These are phyloP conservation scores for Drepana arcuata DNA, from an alignment of 1,140 invertebrate species.

Conservation along the genomic window DNA sequence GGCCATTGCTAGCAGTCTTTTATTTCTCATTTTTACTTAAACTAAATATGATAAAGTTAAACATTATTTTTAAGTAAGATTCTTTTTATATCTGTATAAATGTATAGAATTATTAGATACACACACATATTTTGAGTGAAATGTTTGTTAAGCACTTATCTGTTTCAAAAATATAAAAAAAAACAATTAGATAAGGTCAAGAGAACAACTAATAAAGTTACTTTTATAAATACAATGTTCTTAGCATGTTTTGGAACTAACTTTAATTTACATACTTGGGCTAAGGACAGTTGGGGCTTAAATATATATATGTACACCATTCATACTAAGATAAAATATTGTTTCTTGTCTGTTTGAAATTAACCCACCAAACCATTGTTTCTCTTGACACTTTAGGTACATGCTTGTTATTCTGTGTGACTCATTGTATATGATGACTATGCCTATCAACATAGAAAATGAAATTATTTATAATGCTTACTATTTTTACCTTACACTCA, in stretches of 20 bases:
- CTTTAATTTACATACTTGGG: not conserved
- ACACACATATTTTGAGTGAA: conserved; percentile 27
- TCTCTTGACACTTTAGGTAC: no score
- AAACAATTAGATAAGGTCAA: not conserved
- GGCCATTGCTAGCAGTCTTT: conserved; percentile 40
- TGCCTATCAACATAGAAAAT: no score
- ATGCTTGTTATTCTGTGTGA: no score
- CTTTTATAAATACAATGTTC: not conserved
- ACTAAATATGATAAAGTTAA: conserved; percentile 46
- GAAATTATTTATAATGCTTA: no score
- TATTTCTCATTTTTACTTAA: conserved; percentile 55
- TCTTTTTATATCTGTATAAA: conserved; percentile 58
- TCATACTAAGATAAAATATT: no score
- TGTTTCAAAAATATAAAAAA: conserved; percentile 13
- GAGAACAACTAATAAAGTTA: not conserved
- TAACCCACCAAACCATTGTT: no score
- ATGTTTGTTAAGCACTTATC: conserved; percentile 32
- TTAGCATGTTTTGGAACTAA: not conserved
- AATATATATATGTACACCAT: not conserved
- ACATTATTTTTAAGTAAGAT: conserved; percentile 54
- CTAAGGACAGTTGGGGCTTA: not conserved
- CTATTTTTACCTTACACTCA: no score
- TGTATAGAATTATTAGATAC: conserved; percentile 48
- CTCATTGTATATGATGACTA: no score
- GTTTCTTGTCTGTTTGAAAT: no score